Percentiles rank a stretch among this genome's conserved stretches.
phyloP scores from a whole-genome alignment of 2,113 vertebrate genomes.

The Mirza zaza region DNA sequence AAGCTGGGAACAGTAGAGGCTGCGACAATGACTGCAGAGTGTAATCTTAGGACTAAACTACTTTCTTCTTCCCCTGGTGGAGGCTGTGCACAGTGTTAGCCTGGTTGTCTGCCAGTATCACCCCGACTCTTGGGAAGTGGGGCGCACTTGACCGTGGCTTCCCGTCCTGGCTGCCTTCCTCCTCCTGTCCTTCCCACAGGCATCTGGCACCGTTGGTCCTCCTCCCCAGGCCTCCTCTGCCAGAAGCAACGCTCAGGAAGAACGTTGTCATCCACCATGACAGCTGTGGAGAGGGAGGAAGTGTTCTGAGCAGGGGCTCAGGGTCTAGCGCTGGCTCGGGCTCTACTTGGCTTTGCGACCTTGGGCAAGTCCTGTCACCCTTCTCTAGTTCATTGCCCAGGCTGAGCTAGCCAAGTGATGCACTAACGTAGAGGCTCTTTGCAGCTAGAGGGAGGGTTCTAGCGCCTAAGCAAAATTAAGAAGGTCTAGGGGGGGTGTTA shows the following conservation, averaged over 20 bases:
- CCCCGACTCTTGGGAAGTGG: neutral
- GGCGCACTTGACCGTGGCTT: neutral
- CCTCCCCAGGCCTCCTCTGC: neutral
- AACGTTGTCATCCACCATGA: accelerated
- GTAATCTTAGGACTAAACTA: neutral
- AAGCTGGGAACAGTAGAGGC: conserved; percentile 29
- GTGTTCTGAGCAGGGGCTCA: neutral
- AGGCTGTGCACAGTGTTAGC: neutral
- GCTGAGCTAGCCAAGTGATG: neutral
- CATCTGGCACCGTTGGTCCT: neutral
- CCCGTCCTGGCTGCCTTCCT: neutral
- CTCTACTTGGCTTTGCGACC: neutral
- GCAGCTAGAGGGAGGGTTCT: neutral
- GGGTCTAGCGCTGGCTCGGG: neutral
- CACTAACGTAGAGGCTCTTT: neutral
- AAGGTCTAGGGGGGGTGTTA: neutral
- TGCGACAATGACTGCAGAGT: neutral
- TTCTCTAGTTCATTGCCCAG: neutral
- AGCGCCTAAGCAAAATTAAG: neutral
- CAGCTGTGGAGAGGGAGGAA: neutral
- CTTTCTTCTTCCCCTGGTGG: conserved; percentile 8
- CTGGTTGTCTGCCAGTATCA: neutral
- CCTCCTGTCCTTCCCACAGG: neutral
- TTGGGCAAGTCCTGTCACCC: neutral
- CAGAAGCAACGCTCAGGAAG: neutral